Base-by-base conservation (phyloP, 2,888 invertebrate species). In the Chrysolina haemoptera region DNA sequence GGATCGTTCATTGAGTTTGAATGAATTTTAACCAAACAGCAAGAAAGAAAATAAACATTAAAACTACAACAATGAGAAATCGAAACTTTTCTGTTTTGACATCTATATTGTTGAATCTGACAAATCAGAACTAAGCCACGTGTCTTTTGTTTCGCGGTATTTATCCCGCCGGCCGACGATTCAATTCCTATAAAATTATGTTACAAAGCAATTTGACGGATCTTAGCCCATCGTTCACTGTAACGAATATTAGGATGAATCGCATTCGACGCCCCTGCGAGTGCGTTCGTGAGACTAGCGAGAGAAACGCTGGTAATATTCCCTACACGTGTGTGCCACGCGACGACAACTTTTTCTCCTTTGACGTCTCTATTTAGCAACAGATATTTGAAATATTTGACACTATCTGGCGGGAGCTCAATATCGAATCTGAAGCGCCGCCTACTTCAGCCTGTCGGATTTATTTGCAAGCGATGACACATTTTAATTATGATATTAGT, bases 221-320 rank as follows among this genome's bases (percentile, higher is more conserved):
- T 81, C 83, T 83, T 82, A 83, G 76, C 46, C 55, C 68, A 72
- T 64, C 70, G 70, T 68, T 48, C 69, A 35, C 68, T 73, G 64
- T 69, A 41, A 40, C 63, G 50, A 70, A 50, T 63, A 18, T 40
- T 50, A 63, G 40, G 48, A 70, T 53, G 41, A 70, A 63, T 55
- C 18, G 64, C 55, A 43, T 70, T 27, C 41, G 65, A 53, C 40
- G 65, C 70, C 64, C 55, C 22, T 72, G 62, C 62, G 41, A 48
- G 27, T n/a, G 43, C 67, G 48, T 67, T 35, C 62, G 67, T 65
- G 70, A 50, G 41, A 70, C 62, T 70, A 50, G 14, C 50, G 48
- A 67, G 67, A 67, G 67, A 55, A 67, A 55, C 84, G 83, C 83
- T 84, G 83, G 84, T 85, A 86, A 86, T 86, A 86, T 86, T 84